Evolutionary conservation across 2,113 vertebrate genomes (phyloP), one percentile per base, ranked within the genome.

Genomic region (Pedionomus torquatus): DNA sequence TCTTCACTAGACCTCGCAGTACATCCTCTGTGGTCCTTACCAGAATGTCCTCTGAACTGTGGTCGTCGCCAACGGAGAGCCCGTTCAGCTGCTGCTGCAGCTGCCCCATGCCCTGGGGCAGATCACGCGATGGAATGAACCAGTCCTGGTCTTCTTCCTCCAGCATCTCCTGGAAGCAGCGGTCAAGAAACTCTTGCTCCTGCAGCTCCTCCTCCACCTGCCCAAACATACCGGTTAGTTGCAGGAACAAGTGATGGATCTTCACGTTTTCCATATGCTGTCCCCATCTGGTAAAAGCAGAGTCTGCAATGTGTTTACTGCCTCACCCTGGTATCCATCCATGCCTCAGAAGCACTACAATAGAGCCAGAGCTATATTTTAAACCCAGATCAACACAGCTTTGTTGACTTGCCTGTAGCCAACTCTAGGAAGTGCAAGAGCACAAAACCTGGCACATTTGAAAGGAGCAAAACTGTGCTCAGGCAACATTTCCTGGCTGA

Each of bases 161-260:
- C 96, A 99, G 97, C 99, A 99, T 99, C 98, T 99, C 99, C 97
- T 99, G 99, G 98, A 99, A 99, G 97, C 99, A 99, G 69, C 99
- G 99, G 90, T 99, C 99, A 21, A 99, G 97, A 94, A 99, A 99
- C 74, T 99, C 99, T 97, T 99, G 99, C 96, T 99, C 99, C 98
- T 99, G 97, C 49, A 99, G 98, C 96, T 99, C 99, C 96, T 99
- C 99, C 78, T 99, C 99, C 95, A 99, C 99, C 99, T 99, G 97
- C 52, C 35, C 87, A 21, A 20, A 19, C 41, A 85, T 8, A n/a
- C 4, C 1, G 4, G 2, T 24, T 4, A 55, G 63, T 17, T 5
- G 1, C 54, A 43, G 64, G 39, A 4, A 39, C 39, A 6, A 63
- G 30, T 1, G 3, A 20, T 3, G 10, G 13, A 3, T 3, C 68